Percentiles rank a stretch among this genome's conserved stretches.
Evolutionary conservation across 2,113 vertebrate genomes (phyloP).

Genomic region (Natator depressus): DNA sequence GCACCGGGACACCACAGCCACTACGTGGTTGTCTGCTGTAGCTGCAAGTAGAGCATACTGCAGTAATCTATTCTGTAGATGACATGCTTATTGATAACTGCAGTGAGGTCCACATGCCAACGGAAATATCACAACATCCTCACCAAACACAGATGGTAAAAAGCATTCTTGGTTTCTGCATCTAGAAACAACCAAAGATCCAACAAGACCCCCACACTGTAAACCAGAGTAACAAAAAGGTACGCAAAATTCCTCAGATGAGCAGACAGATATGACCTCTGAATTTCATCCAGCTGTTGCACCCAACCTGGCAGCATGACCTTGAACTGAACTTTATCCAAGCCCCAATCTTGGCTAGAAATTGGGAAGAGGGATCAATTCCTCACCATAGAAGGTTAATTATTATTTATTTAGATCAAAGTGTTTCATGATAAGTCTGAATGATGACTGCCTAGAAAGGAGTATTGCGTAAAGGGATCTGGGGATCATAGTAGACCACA

Average conservation of each 20-base stretch:
- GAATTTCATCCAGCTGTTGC: background rate
- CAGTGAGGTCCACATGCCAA: accelerated
- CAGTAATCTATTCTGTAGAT: background rate
- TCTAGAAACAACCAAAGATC: background rate
- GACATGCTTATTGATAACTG: background rate
- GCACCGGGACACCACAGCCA: background rate
- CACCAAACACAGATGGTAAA: accelerated
- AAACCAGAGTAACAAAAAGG: background rate
- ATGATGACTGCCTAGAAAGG: too few species aligned
- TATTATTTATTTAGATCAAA: background rate
- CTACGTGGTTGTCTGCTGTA: background rate
- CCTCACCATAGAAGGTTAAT: background rate
- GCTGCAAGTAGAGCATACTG: background rate
- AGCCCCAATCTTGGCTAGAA: background rate
- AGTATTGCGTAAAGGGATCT: too few species aligned
- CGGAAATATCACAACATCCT: background rate
- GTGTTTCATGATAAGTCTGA: background rate
- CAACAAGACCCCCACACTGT: background rate
- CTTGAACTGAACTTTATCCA: background rate
- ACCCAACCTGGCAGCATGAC: background rate
- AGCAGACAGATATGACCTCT: background rate
- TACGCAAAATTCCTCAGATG: background rate
- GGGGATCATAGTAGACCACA: too few species aligned
- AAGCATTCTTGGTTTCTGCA: background rate
- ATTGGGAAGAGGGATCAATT: background rate